Conservation (phyloP, 1,140 invertebrate species). For the Diorhabda carinulata region DNA sequence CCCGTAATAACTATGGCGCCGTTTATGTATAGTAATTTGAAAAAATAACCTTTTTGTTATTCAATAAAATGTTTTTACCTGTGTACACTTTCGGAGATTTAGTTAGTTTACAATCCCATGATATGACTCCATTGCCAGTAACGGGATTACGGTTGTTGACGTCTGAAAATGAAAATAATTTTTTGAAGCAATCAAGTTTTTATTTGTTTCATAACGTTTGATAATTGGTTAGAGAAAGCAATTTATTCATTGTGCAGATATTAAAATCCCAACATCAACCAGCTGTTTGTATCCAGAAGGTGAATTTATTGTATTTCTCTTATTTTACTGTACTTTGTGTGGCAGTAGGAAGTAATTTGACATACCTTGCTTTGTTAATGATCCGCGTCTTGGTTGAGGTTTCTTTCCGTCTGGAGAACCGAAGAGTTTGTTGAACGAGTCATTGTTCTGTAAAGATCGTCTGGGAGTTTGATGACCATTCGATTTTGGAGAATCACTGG, state of each 20-base stretch:
- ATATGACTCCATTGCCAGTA: slow-evolving; percentile 55
- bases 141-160: slow-evolving; percentile 52
- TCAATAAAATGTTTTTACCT: slow-evolving; percentile 19
- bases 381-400: slow-evolving; percentile 33
- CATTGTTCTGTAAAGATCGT: slow-evolving; percentile 31
- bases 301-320: too few relatives aligned
- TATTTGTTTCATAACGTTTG: too few relatives aligned
- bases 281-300: background rate
- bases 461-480: slow-evolving; percentile 30
- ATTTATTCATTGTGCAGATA: background rate
- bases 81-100: slow-evolving; percentile 33
- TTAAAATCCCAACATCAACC: background rate
- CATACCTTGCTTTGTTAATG: slow-evolving; percentile 40
- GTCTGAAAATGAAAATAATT: slow-evolving; percentile 31
- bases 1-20: background rate
- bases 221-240: background rate
- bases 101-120: slow-evolving; percentile 36
- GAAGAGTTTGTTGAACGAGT: slow-evolving; percentile 43
- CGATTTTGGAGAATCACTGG: slow-evolving; percentile 25
- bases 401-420: slow-evolving; percentile 33
- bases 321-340: too few relatives aligned
- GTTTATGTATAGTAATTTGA: too few relatives aligned
- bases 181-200: too few relatives aligned
- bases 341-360: too few relatives aligned
- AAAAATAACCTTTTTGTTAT: background rate